Base-by-base conservation (phyloP, 1,140 invertebrate genomes). In the Goniozus legneri region DNA sequence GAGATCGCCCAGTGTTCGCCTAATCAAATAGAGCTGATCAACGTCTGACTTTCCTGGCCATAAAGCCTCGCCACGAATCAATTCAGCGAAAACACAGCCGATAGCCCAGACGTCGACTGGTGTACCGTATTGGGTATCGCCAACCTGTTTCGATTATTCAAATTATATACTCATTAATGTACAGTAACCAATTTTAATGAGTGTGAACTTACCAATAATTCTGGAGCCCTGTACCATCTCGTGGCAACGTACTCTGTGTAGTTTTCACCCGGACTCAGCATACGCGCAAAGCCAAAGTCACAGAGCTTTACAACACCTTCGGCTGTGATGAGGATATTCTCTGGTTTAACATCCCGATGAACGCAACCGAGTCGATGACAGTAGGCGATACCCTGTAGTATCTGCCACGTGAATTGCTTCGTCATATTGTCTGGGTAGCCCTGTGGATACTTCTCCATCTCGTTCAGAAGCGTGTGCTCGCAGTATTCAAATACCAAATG, bases 211-310 rank as follows among this genome's bases (percentile, higher is more conserved):
- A 75, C 74, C 15, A 99, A 78, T 8, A 99, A 78, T 76, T 99
- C 97, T 0, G 94, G 95, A 12, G 95, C 91, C 43, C 97, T 79
- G 73, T 99, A 99, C 96, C 96, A 99, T 18, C 97, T 79, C 4
- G 97, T 99, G 2, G 97, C 97, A 35, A 99, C 97, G 73, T 99
- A 99, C 74, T 99, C 97, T 41, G 97, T 99, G 69, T 97, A 98
- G 71, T 96, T 95, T 80, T 98, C 96, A 6, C 92, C 94, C 1
- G 94, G 92, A 72, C 95, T 97, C 53, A 99, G 81, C 80, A 97
- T 90, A 60, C 97, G 81, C 0, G 97, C 97, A 75, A 99, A 99
- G 18, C 97, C 97, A 76, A 99, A 99, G 71, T 99, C 97, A 65
- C 95, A 98, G 0, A 99, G 78, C 77, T 99, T 99, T 13, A 99